A percentile compares a stretch with the other conserved stretches of the same genome.
These are phyloP conservation scores for Heterochromis multidens DNA, from an alignment of 2,113 vertebrate species.

Conservation along the genomic window DNA sequence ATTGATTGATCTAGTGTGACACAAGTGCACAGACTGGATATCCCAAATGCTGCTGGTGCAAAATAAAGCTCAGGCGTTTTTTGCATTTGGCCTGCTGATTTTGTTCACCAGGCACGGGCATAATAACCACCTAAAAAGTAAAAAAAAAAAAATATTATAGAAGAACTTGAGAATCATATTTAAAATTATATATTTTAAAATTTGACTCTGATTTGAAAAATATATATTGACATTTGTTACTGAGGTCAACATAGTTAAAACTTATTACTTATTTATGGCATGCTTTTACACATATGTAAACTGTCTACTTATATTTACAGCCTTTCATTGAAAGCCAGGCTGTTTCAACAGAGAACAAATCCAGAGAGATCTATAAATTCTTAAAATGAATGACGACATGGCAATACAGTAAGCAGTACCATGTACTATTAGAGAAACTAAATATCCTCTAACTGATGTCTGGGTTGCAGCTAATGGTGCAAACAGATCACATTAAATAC, in stretches of 20 bases:
- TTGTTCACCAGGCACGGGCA: too few species aligned
- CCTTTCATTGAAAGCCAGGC: neutral
- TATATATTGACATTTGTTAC: neutral
- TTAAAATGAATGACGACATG: neutral
- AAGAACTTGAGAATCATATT: neutral
- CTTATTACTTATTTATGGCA: neutral
- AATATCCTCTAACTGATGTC: neutral
- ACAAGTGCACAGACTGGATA: neutral
- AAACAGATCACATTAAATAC: constrained; percentile 29
- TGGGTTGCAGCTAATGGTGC: constrained; percentile 19
- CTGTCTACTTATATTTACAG: neutral
- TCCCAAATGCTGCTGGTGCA: neutral
- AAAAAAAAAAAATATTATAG: too few species aligned
- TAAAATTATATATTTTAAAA: neutral
- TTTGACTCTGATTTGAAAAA: neutral
- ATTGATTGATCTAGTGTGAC: constrained; percentile 25
- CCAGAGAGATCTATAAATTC: neutral
- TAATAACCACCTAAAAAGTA: too few species aligned
- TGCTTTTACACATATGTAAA: neutral
- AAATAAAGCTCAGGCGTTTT: neutral
- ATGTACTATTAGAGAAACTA: neutral
- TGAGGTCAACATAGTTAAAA: neutral
- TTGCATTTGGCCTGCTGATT: neutral
- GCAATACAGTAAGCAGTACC: neutral
- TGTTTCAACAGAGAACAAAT: neutral